phyloP scores from a whole-genome alignment of 2,113 vertebrate genomes.

The Nematolebias whitei region DNA sequence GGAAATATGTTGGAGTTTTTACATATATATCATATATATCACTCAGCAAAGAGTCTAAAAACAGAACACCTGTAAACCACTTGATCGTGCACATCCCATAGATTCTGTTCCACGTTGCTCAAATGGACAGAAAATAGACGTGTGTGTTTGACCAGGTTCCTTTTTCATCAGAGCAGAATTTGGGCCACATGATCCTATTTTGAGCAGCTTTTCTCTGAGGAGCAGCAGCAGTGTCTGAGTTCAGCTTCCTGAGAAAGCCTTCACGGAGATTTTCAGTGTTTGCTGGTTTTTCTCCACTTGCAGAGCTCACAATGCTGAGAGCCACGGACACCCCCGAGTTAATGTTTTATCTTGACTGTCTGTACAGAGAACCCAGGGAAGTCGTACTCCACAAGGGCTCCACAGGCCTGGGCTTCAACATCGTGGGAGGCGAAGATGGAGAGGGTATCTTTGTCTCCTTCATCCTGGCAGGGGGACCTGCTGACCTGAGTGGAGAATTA shows the following conservation, averaged over 20 bases:
- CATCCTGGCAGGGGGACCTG: slow-evolving; percentile 95
- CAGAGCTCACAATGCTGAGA: slow-evolving; percentile 70
- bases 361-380: slow-evolving; percentile 93
- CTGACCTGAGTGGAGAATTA: slow-evolving; percentile 94
- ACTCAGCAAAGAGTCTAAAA: not conserved
- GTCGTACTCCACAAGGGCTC: slow-evolving; percentile 95
- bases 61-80: too few species aligned
- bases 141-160: slow-evolving; percentile 31
- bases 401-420: slow-evolving; percentile 97
- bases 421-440: slow-evolving; percentile 95
- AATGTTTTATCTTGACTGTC: slow-evolving; percentile 82
- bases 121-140: not conserved
- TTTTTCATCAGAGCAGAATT: slow-evolving; percentile 64
- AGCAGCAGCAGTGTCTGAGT: slow-evolving; percentile 53
- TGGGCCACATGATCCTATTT: slow-evolving; percentile 78
- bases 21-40: not conserved
- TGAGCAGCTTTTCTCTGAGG: slow-evolving; percentile 76
- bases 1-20: not conserved
- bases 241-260: slow-evolving; percentile 39
- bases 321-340: slow-evolving; percentile 73
- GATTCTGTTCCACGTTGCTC: too few species aligned
- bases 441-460: slow-evolving; percentile 98
- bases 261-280: slow-evolving; percentile 11
- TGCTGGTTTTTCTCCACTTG: slow-evolving; percentile 17
- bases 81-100: too few species aligned